Evolutionary conservation across 2,113 vertebrate species (phyloP).

Genomic region (Larimichthys polyactis): DNA sequence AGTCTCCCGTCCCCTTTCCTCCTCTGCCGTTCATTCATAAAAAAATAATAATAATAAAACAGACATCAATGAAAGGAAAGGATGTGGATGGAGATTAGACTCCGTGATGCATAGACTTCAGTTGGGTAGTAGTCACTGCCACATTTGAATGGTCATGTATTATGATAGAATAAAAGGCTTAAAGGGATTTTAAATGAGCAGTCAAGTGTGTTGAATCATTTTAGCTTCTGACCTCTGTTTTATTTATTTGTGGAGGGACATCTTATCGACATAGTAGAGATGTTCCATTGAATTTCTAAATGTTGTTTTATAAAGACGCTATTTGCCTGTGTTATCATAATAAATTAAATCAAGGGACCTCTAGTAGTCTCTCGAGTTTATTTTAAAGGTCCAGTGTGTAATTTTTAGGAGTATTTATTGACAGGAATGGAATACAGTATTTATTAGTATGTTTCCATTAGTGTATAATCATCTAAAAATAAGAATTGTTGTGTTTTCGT

Average conservation of each 20-base stretch:
- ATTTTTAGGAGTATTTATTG: no score
- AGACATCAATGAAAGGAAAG: conserved; percentile 71
- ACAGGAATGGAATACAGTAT: no score
- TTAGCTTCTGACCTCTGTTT: not conserved
- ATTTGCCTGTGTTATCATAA: not conserved
- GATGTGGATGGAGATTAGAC: conserved; percentile 40
- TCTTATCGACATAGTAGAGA: no score
- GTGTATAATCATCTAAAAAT: no score
- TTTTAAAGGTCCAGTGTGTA: no score
- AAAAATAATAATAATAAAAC: conserved; percentile 62
- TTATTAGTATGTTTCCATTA: no score
- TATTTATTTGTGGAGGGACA: not conserved
- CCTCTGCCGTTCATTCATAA: conserved; percentile 76
- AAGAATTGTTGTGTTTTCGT: no score
- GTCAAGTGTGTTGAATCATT: not conserved
- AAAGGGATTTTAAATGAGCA: not conserved
- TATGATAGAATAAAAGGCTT: not conserved
- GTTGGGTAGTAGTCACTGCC: not conserved
- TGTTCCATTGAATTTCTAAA: not conserved
- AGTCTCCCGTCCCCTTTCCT: conserved; percentile 57
- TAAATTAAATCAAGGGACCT: not conserved
- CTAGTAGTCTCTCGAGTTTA: not conserved
- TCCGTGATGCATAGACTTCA: not conserved
- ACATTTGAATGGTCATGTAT: not conserved
- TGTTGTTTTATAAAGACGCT: not conserved